A percentile compares a stretch with the other conserved stretches of the same genome.
These are phyloP conservation scores for Crotalus adamanteus DNA, from an alignment of 2,797 vertebrate species.

Conservation along the genomic window DNA sequence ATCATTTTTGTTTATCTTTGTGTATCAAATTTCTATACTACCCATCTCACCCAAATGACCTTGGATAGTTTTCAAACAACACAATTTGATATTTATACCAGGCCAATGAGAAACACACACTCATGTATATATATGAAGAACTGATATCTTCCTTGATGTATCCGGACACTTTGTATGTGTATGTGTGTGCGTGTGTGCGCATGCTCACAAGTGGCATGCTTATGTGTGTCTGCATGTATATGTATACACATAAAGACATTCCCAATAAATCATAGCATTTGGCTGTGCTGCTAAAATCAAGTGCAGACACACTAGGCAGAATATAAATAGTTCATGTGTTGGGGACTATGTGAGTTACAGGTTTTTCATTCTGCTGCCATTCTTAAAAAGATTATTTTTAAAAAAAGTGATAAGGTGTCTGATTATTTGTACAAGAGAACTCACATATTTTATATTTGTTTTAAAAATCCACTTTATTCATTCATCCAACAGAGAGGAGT, in stretches of 20 bases:
- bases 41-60: not conserved
- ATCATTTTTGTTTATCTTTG: not conserved
- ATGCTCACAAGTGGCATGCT: not conserved
- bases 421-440: constrained; percentile 14
- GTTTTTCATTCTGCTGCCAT: constrained; percentile 34
- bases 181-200: not conserved
- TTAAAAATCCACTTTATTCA: constrained; percentile 24
- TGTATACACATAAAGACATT: not conserved
- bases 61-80: not conserved
- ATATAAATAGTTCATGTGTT: constrained; percentile 9
- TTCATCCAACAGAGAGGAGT: accelerated
- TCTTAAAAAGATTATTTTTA: constrained; percentile 29
- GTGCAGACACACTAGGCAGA: not conserved
- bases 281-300: not conserved
- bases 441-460: constrained; percentile 6
- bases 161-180: not conserved
- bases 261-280: constrained; percentile 22
- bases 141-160: not conserved
- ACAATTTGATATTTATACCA: constrained; percentile 15
- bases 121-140: not conserved
- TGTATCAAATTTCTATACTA: not conserved
- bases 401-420: constrained; percentile 14
- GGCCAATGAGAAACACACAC: not conserved
- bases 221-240: not conserved
- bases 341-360: not conserved